Percentiles rank a stretch among this genome's conserved stretches.
Conservation (phyloP, 2,113 vertebrate genomes). For the Oxygymnocypris stewartii region DNA sequence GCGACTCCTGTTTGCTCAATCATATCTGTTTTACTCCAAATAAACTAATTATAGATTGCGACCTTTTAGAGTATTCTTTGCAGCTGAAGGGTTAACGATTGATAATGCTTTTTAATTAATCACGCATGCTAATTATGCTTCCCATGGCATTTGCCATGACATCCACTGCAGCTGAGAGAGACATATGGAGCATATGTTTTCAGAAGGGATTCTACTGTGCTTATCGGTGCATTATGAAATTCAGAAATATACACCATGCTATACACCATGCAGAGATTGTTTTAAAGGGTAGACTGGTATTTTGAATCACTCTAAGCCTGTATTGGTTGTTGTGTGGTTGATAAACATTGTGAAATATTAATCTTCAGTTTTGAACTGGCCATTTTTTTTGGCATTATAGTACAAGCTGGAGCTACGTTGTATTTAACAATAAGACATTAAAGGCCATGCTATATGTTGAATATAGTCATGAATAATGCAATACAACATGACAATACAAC, state of each 20-base stretch:
- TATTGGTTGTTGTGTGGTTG: neutral
- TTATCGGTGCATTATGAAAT: conserved; percentile 34
- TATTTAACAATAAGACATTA: neutral
- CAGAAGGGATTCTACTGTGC: conserved; percentile 29
- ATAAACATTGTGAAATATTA: neutral
- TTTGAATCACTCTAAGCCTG: neutral
- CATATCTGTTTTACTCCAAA: conserved; percentile 58
- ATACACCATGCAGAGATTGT: conserved; percentile 10
- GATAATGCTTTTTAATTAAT: conserved; percentile 56
- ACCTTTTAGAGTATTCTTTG: conserved; percentile 55
- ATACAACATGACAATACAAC: neutral
- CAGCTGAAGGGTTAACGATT: conserved; percentile 31
- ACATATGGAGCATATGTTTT: conserved; percentile 40
- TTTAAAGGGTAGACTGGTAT: neutral
- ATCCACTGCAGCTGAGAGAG: conserved; percentile 39
- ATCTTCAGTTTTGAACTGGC: neutral
- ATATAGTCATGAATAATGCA: neutral
- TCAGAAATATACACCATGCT: conserved; percentile 18
- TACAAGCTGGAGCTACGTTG: neutral
- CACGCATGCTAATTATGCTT: conserved; percentile 56
- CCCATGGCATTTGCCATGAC: conserved; percentile 52
- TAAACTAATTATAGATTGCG: conserved; percentile 63
- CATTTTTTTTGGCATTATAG: neutral
- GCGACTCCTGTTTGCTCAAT: conserved; percentile 51
- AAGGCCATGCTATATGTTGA: neutral